Base-by-base conservation (phyloP, 2,888 invertebrate genomes). In the Dynastes tityus region DNA sequence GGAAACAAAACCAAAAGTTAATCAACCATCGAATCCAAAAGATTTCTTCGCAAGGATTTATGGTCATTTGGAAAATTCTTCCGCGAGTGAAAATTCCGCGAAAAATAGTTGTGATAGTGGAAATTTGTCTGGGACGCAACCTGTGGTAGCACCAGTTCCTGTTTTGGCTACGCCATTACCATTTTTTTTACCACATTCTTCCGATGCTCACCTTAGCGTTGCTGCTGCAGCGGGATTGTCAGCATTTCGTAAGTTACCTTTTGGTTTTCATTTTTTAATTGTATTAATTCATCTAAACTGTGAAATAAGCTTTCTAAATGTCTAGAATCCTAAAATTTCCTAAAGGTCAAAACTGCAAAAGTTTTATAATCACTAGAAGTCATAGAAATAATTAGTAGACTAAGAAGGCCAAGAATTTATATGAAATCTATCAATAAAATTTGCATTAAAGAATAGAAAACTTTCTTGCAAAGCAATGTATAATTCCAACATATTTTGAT, bases 1-100 rank as follows among this genome's bases (percentile, higher is more conserved):
- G 71, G 71, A 71, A 32, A 71, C 71, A 1, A 84, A 83, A 79
- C 82, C 84, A 65, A 87, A 85, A 82, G 76, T 82, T 22, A 83
- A 83, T 22, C 88, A 89, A 79, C 95, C 95, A 0, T 95, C 95
- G 9, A 95, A 95, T 0, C 95, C 95, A 77, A 90, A 95, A 40
- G 93, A 94, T 84, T 96, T 96, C 88, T 96, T 96, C 86, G 94
- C 95, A 71, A 91, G 95, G 77, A 90, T 96, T 58, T 96, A 96
- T 85, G 96, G 95, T 0, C 93, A 95, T 84, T 89, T 95, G n/a
- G 95, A 95, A 82, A 82, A 9, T 53, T 83, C 55, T 13, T 51
- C 51, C 76, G 80, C 8, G 4, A 71, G 71, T 71, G 71, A 55
- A 78, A 78, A 81, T 40, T 75, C 79, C 77, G 80, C 79, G 70